phyloP scores from a whole-genome alignment of 2,797 vertebrate genomes.

The Cyprinodon diabolis region DNA sequence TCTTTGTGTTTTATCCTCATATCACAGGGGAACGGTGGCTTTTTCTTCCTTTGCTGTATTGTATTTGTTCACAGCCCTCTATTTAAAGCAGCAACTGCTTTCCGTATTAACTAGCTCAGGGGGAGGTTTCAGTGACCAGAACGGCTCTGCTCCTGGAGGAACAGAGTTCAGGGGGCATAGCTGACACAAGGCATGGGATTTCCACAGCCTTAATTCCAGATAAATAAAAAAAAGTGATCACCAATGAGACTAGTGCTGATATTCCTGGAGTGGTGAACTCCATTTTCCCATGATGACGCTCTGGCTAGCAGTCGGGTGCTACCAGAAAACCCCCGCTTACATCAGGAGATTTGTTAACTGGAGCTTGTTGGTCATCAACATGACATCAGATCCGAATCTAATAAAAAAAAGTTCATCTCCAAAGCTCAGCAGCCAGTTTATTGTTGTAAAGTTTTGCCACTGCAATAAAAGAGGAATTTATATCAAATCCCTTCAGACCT shows the following conservation, averaged over 20 bases:
- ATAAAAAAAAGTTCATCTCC: slow-evolving; percentile 11
- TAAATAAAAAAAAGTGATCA: not conserved
- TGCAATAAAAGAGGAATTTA: not conserved
- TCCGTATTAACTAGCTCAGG: not conserved
- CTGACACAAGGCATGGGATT: slow-evolving; percentile 36
- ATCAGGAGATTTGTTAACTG: slow-evolving; percentile 37
- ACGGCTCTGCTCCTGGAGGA: slow-evolving; percentile 5
- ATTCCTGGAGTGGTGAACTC: not conserved
- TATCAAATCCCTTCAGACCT: not conserved
- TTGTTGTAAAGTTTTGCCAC: not conserved
- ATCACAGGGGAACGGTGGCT: slow-evolving; percentile 13
- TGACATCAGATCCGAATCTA: slow-evolving; percentile 5
- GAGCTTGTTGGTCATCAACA: slow-evolving; percentile 33
- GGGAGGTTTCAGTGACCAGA: not conserved
- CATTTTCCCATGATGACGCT: slow-evolving; percentile 49
- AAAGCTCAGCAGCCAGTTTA: not conserved
- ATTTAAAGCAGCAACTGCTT: not conserved
- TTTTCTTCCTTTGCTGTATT: slow-evolving; percentile 12
- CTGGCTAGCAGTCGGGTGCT: not conserved
- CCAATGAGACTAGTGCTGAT: slow-evolving; percentile 25
- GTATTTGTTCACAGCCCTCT: not conserved
- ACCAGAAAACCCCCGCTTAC: not conserved
- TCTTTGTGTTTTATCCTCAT: slow-evolving; percentile 8
- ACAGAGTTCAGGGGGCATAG: slow-evolving; percentile 10
- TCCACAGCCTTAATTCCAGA: slow-evolving; percentile 15